Base-by-base conservation (phyloP, 1,140 invertebrate genomes). In the Drosophila pachea region DNA sequence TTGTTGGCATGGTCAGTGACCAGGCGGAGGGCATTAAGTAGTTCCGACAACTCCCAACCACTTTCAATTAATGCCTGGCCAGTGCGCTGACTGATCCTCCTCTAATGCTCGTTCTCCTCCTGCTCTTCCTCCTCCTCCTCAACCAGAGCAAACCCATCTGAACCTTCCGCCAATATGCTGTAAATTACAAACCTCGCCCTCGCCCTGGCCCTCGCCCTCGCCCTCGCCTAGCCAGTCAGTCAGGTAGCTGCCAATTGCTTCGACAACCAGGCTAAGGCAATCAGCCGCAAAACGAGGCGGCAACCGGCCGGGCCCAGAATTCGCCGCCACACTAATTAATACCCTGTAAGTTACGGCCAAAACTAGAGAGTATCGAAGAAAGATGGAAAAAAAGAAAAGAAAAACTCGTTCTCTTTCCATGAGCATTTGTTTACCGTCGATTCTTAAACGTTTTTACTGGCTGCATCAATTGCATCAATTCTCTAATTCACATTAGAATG, bases 221-320 rank as follows among this genome's bases (percentile, higher is more conserved):
- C 12, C 14, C 53, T 35, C 50, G 11, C 14, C 22, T 7, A 22
- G 22, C 22, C 22, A 22, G 22, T 22, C 22, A 3, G 16, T 32
- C 61, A 69, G 67, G 67, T 69, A 65, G 67, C 61, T 56, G 50
- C 29, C 50, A 50, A 54, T 62, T 55, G 52, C n/a, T 49, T 29
- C 66, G 40, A 59, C 63, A 59, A 60, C 31, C 36, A 5, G 56
- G 47, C 61, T 38, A 59, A 66, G 62, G 54, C 62, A 70, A 70
- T 70, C 68, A 70, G 68, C 62, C 62, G 31, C 68, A 70, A 70
- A 69, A 69, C 61, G 42, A 62, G 65, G 58, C 65, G 59, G 58
- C 58, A 68, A 54, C 14, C 45, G 12, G 40, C 36, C 55, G 29
- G 48, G 50, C 54, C 22, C 22, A 22, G n/a, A 35, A 42, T 12